Evolutionary conservation across 1,140 invertebrate genomes (phyloP).

Genomic region (Heliconius hewitsoni): DNA sequence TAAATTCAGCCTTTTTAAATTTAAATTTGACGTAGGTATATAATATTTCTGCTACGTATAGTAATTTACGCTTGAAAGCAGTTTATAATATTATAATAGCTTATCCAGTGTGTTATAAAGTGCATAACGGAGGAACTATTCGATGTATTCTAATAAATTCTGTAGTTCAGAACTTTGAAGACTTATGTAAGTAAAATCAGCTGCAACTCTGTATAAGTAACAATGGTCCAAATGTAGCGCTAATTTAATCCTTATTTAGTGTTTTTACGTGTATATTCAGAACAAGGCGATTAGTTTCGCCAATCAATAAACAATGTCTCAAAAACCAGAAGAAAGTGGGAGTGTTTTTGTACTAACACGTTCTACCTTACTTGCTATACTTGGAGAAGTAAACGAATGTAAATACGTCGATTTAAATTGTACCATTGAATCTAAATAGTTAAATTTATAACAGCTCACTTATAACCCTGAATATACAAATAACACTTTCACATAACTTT

Average conservation of each 20-base stretch:
- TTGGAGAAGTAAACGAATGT: no score
- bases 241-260: neutral
- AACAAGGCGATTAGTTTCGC: no score
- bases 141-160: constrained; percentile 1
- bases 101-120: neutral
- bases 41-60: neutral
- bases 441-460: no score
- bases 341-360: no score
- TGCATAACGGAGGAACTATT: neutral
- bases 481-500: no score
- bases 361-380: no score
- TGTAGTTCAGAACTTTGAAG: constrained; percentile 8
- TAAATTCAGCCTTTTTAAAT: neutral
- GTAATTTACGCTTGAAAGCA: neutral
- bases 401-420: no score
- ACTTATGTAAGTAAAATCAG: neutral
- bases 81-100: constrained; percentile 4
- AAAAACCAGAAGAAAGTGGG: no score
- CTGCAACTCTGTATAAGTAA: neutral
- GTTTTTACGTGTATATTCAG: no score
- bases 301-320: no score
- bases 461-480: no score
- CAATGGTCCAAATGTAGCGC: neutral
- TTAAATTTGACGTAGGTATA: neutral
- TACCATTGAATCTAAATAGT: no score